phyloP scores from a whole-genome alignment of 2,797 vertebrate species.

The Peromyscus aztecus region DNA sequence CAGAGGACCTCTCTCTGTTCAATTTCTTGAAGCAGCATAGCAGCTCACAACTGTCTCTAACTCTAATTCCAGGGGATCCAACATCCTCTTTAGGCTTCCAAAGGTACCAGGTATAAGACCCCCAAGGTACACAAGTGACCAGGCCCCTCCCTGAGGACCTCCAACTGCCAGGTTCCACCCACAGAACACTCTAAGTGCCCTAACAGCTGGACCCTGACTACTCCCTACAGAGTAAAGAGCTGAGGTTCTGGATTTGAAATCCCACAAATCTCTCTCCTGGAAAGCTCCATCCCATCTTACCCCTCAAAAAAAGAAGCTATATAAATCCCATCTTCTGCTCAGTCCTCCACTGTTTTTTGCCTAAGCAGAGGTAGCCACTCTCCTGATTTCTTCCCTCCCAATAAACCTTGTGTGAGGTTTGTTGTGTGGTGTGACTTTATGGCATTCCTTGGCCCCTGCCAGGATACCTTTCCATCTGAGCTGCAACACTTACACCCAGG shows the following conservation, averaged over 20 bases:
- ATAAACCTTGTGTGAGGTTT: background rate
- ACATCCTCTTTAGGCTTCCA: background rate
- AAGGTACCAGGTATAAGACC: background rate
- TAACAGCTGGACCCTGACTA: background rate
- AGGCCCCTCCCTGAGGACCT: background rate
- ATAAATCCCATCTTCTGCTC: background rate
- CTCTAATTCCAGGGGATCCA: background rate
- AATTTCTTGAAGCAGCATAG: background rate
- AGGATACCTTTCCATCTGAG: background rate
- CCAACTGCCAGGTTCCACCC: background rate
- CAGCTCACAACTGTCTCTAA: background rate
- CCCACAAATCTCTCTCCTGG: background rate
- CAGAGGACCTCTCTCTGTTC: background rate
- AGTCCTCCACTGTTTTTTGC: background rate
- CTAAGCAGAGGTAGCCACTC: background rate
- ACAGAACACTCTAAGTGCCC: background rate
- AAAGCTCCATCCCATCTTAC: background rate
- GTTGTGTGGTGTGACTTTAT: background rate
- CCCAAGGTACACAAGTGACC: background rate
- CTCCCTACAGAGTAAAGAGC: background rate
- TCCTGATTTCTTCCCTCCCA: background rate
- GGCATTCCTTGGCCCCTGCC: background rate
- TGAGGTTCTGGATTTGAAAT: background rate
- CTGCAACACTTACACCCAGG: background rate
- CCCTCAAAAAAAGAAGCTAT: background rate